Base-by-base conservation (phyloP, 2,888 invertebrate genomes). In the Lomographa bimaculata region DNA sequence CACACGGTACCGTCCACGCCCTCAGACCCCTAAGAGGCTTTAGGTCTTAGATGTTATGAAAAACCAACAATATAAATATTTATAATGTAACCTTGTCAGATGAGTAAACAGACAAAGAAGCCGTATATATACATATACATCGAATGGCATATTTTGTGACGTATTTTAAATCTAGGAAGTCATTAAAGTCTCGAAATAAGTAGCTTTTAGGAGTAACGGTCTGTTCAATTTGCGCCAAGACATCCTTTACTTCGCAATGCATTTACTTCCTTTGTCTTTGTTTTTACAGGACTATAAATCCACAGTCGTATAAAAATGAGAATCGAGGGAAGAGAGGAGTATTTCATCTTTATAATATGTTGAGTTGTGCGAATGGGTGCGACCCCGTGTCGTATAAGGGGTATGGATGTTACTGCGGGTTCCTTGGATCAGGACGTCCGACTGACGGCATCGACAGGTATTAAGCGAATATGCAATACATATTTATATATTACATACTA, bases 341-440 rank as follows among this genome's bases (percentile, higher is more conserved):
- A 0, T 71, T 94, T 5, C 94, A 96, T 61, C 89, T 97, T 7
- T 96, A 95, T 79, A 95, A 95, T 50, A 96, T 97, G 96, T 91
- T 97, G 46, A 91, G 92, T 42, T 97, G 96, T 62, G 94, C 95
- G 1, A 96, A 96, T 0, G 94, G 94, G 2, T 97, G 97, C 62
- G 93, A 96, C 70, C 97, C 97, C 0, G 75, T 96, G 1, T 86
- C 91, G 4, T 96, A 94, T 72, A 96, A 96, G 71, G 96, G 96
- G 5, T 97, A 97, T 62, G 97, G 97, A 1, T 97, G 97, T 73
- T 97, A 95, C 73, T 97, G 97, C 65, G 97, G 97, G 2, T 95
- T 96, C 70, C 89, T 96, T 1, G 97, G 97, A 0, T 92, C 94
- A 0, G 96, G 96, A 4, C 84, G 91, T 46, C 91, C 95, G 1